phyloP scores from a whole-genome alignment of 2,113 vertebrate genomes.

The Psilopsiagon aurifrons region DNA sequence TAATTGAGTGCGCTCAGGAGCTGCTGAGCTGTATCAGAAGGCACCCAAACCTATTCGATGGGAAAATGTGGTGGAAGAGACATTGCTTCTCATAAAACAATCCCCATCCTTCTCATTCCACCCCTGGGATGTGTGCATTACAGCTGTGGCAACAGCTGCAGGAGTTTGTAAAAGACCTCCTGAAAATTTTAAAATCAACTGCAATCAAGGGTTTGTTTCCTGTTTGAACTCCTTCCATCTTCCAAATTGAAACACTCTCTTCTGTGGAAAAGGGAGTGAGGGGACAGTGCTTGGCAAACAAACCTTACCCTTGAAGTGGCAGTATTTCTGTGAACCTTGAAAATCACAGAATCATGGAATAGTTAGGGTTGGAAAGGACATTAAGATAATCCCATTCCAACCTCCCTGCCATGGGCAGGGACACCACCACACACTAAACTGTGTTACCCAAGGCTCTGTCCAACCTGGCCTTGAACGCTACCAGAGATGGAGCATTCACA shows the following conservation, averaged over 20 bases:
- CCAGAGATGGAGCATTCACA: neutral
- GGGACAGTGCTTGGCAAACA: neutral
- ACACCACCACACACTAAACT: neutral
- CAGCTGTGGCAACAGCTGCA: conserved; percentile 17
- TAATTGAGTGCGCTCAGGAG: neutral
- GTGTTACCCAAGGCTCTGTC: neutral
- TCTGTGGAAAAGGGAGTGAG: neutral
- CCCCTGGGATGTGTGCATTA: neutral
- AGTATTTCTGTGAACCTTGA: neutral
- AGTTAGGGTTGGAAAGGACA: neutral
- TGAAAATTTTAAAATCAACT: neutral
- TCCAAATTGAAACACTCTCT: neutral
- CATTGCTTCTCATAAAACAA: neutral
- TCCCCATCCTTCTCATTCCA: neutral
- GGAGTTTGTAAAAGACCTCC: neutral
- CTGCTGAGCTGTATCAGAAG: neutral
- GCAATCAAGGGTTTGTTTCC: neutral
- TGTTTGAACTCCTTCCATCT: neutral
- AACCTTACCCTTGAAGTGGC: neutral
- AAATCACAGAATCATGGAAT: neutral
- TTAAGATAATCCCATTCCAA: neutral
- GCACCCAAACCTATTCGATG: neutral
- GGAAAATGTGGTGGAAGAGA: neutral
- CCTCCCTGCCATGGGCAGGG: neutral
- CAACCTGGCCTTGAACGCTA: neutral